phyloP scores from a whole-genome alignment of 2,888 invertebrate species.

The Volucella zonaria region DNA sequence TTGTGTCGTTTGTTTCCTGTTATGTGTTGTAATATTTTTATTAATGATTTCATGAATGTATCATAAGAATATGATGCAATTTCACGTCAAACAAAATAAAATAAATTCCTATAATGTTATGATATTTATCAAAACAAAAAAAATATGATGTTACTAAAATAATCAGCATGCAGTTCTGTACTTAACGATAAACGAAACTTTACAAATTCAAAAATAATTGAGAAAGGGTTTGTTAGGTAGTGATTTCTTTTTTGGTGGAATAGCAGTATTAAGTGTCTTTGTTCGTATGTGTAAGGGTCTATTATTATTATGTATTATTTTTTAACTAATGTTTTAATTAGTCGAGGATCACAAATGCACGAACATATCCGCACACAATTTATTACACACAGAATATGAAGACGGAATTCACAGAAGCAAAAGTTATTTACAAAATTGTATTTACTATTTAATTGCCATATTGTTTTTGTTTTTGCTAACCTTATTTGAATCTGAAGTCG shows the following conservation, averaged over 20 bases:
- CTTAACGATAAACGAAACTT: neutral
- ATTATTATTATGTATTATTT: too few species aligned
- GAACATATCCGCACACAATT: slow-evolving; percentile 40
- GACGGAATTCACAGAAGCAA: slow-evolving; percentile 48
- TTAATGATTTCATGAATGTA: slow-evolving; percentile 21
- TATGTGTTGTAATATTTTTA: slow-evolving; percentile 31
- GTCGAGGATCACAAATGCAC: slow-evolving; percentile 29
- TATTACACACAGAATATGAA: slow-evolving; percentile 22
- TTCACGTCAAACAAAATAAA: too few species aligned
- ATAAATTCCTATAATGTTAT: neutral
- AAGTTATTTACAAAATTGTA: slow-evolving; percentile 49
- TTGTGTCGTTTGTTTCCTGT: slow-evolving; percentile 81
- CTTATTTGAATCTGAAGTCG: slow-evolving; percentile 81
- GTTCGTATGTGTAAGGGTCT: too few species aligned
- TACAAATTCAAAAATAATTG: neutral
- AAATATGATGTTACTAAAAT: too few species aligned
- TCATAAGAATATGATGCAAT: too few species aligned
- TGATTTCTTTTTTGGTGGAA: too few species aligned
- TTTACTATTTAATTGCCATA: slow-evolving; percentile 40
- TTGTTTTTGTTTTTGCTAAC: slow-evolving; percentile 78
- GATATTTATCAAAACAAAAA: too few species aligned
- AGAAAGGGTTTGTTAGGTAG: too few species aligned
- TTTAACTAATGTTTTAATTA: slow-evolving; percentile 14
- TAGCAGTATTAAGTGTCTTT: too few species aligned
- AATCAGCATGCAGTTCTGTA: neutral